Percentiles rank a stretch among this genome's conserved stretches.
Evolutionary conservation across 2,797 vertebrate species (phyloP).

Genomic region (Lemur catta): DNA sequence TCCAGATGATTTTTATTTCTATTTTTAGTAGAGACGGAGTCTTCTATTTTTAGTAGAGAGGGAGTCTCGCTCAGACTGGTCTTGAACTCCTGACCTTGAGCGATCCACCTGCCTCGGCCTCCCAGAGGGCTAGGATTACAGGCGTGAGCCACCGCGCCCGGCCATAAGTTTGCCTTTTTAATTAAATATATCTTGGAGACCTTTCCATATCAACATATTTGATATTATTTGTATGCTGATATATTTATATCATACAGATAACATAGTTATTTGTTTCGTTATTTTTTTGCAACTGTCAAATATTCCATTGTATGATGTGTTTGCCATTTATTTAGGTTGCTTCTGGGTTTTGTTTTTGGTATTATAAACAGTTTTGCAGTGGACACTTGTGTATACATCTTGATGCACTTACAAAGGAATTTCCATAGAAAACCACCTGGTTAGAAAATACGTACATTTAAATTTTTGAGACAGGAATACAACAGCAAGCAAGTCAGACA

Average conservation of each 20-base stretch:
- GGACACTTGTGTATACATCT: not conserved
- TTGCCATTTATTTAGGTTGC: not conserved
- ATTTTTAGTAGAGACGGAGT: no score
- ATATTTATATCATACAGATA: not conserved
- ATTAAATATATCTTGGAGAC: not conserved
- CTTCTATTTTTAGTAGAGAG: no score
- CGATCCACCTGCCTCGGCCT: no score
- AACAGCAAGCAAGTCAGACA: slow-evolving; percentile 13
- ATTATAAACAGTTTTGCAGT: not conserved
- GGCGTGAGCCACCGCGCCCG: no score
- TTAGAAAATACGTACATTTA: not conserved
- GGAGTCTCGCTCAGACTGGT: no score
- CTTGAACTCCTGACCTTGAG: no score
- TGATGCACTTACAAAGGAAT: not conserved
- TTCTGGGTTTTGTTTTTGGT: not conserved
- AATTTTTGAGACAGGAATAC: not conserved
- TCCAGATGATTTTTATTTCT: no score
- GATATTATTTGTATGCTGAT: not conserved
- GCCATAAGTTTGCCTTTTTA: no score
- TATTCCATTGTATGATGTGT: not conserved
- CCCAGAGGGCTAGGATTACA: no score
- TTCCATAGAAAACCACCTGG: not conserved
- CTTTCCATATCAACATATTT: not conserved
- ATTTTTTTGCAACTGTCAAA: not conserved
- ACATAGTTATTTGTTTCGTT: not conserved